Evolutionary conservation across 2,888 invertebrate species (phyloP).

Genomic region (Calephelis perditalis): DNA sequence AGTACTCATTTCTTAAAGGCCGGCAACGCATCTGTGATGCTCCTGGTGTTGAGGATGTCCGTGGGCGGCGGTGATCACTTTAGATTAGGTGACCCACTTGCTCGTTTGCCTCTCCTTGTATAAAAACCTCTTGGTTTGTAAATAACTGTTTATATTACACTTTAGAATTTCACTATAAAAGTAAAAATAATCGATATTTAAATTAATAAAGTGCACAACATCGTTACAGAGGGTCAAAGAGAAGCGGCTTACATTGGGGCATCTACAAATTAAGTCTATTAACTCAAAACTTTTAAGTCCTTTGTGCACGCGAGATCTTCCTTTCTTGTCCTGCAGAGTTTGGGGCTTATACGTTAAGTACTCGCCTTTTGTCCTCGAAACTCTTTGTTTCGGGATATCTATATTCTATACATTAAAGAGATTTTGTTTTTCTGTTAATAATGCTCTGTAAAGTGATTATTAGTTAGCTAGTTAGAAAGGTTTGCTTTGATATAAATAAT

Average conservation of each 20-base stretch:
- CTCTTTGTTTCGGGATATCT: constrained; percentile 62
- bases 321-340: constrained; percentile 69
- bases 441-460: constrained; percentile 22
- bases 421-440: constrained; percentile 40
- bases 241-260: constrained; percentile 64
- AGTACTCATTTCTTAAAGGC: too few relatives aligned
- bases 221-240: constrained; percentile 56
- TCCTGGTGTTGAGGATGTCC: too few relatives aligned
- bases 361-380: constrained; percentile 55
- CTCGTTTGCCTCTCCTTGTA: too few relatives aligned
- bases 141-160: too few relatives aligned
- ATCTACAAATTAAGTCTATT: constrained; percentile 77
- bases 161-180: too few relatives aligned
- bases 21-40: too few relatives aligned
- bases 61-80: too few relatives aligned
- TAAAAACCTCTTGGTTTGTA: too few relatives aligned
- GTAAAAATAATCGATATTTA: constrained; percentile 37
- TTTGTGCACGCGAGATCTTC: constrained; percentile 63
- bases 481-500: neutral
- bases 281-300: constrained; percentile 75
- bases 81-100: too few relatives aligned
- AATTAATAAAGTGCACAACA: constrained; percentile 37
- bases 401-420: constrained; percentile 41
- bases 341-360: constrained; percentile 72
- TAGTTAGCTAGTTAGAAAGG: constrained; percentile 19